Conservation (phyloP, 2,888 invertebrate species). For the Trichogramma evanescens region DNA sequence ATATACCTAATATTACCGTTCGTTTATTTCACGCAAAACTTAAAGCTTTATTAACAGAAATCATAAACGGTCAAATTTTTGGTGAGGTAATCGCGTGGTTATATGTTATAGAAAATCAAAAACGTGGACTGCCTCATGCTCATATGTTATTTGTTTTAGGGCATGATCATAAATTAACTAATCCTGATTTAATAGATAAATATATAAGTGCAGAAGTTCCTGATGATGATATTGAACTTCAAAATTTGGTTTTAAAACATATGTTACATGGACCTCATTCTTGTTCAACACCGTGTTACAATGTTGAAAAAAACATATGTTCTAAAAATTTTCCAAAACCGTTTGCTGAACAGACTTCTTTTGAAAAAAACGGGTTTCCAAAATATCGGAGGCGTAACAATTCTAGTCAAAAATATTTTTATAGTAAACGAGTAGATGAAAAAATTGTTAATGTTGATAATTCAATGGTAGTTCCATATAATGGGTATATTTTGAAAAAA, state of each 20-base stretch:
- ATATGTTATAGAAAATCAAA: too few relatives aligned
- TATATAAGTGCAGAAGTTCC: too few relatives aligned
- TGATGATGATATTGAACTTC: background rate
- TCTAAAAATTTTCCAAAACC: too few relatives aligned
- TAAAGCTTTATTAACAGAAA: background rate
- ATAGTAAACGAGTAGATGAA: slow-evolving; percentile 10
- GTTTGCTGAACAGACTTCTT: slow-evolving; percentile 5
- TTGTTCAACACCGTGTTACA: background rate
- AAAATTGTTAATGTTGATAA: slow-evolving; percentile 15
- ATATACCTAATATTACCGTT: slow-evolving; percentile 1
- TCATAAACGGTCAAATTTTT: background rate
- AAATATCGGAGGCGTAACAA: slow-evolving; percentile 11
- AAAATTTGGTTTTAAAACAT: background rate
- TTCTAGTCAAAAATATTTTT: slow-evolving; percentile 1
- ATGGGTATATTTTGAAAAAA: slow-evolving; percentile 14
- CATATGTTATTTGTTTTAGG: too few relatives aligned
- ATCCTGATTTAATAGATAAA: background rate
- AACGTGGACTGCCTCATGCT: background rate
- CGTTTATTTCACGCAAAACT: slow-evolving; percentile 4
- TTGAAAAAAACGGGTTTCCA: slow-evolving; percentile 13
- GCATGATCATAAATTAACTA: background rate
- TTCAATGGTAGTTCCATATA: slow-evolving; percentile 22
- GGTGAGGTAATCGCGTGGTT: background rate
- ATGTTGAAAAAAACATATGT: slow-evolving; percentile 5
- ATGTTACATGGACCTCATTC: background rate